phyloP scores from a whole-genome alignment of 1,140 invertebrate species.

The Triops cancriformis region DNA sequence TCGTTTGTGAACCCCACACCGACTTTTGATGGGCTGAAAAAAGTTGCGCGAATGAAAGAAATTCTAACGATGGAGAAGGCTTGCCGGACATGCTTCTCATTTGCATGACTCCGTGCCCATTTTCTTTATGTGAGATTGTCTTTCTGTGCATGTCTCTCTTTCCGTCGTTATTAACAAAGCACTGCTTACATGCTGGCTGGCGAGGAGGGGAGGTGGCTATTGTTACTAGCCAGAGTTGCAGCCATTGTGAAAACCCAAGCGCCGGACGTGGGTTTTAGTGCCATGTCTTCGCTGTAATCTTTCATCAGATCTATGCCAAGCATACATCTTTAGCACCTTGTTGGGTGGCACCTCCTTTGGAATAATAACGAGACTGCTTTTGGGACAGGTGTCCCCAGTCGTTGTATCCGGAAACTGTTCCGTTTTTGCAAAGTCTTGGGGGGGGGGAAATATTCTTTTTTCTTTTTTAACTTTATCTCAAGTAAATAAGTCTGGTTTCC shows the following conservation, averaged over 20 bases:
- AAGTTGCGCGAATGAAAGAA: background rate
- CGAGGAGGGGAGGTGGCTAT: too few relatives aligned
- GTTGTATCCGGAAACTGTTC: too few relatives aligned
- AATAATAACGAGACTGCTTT: background rate
- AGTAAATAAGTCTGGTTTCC: too few relatives aligned
- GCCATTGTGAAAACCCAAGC: background rate
- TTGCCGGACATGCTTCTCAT: constrained; percentile 8
- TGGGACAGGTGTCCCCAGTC: too few relatives aligned
- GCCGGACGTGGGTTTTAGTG: background rate
- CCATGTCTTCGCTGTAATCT: background rate
- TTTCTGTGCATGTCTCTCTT: too few relatives aligned
- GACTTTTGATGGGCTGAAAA: background rate
- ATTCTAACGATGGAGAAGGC: background rate
- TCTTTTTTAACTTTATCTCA: too few relatives aligned
- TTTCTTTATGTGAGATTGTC: background rate
- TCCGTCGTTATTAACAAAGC: too few relatives aligned
- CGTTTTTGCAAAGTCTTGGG: too few relatives aligned
- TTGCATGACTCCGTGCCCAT: background rate
- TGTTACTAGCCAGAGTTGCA: too few relatives aligned
- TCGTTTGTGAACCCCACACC: background rate
- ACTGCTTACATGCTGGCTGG: too few relatives aligned
- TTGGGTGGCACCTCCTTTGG: background rate
- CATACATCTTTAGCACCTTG: constrained; percentile 3
- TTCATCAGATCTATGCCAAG: background rate
- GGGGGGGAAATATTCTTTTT: too few relatives aligned